Evolutionary conservation across 64 coral and sea anemone genomes (phyloP).

Genomic region (Cladopsammia gracilis): DNA sequence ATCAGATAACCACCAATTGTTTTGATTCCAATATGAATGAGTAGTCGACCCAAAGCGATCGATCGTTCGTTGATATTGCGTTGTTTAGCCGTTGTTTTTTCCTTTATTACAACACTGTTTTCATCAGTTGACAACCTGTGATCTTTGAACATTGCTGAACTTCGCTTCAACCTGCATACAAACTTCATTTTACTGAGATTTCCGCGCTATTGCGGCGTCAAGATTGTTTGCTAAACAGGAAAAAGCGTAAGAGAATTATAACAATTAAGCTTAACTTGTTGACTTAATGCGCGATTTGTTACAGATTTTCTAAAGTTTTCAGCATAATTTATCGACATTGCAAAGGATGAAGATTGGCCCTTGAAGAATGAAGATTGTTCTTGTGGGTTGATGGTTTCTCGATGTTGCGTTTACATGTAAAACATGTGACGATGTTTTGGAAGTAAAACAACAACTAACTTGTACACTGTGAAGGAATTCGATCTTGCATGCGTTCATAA

Average conservation of each 20-base stretch:
- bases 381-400: not conserved
- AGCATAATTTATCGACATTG: not conserved
- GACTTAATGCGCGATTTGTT: not conserved
- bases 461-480: not conserved
- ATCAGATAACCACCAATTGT: not conserved
- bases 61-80: not conserved
- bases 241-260: not conserved
- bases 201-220: too few relatives aligned
- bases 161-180: not conserved
- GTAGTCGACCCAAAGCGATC: not conserved
- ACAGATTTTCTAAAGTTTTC: not conserved
- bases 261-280: not conserved
- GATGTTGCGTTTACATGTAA: not conserved
- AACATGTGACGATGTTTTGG: slow-evolving; percentile 3
- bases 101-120: not conserved
- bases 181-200: too few relatives aligned
- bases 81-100: not conserved
- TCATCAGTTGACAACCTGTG: not conserved
- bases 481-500: not conserved
- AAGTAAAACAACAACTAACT: not conserved
- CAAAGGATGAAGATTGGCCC: too few relatives aligned
- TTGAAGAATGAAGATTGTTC: too few relatives aligned
- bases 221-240: not conserved
- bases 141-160: not conserved
- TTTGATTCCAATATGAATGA: slow-evolving; percentile 5